These are phyloP conservation scores for Colaptes auratus DNA, from an alignment of 2,113 vertebrate genomes.

Conservation along the genomic window DNA sequence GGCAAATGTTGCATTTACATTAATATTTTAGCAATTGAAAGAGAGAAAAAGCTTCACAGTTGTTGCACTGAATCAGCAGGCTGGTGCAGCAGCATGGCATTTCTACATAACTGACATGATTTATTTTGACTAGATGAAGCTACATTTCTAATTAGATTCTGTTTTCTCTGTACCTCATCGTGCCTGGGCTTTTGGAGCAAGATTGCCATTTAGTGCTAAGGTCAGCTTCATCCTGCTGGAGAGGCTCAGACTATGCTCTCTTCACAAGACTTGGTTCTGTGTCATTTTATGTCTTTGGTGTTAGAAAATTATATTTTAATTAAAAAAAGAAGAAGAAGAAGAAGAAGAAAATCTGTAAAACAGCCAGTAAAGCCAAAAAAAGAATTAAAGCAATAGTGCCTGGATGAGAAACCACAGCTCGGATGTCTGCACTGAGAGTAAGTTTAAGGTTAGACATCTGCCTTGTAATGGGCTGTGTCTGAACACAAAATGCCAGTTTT, in stretches of 20 bases:
- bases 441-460: conserved; percentile 30
- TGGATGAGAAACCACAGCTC: background rate
- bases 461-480: background rate
- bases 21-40: conserved; percentile 29
- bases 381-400: background rate
- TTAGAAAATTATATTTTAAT: background rate
- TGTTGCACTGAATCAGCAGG: background rate
- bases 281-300: background rate
- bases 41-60: background rate
- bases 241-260: background rate
- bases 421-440: background rate
- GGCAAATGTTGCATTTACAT: background rate
- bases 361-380: background rate
- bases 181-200: background rate
- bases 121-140: background rate
- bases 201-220: background rate
- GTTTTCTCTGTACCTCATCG: fast-evolving
- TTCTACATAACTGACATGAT: background rate
- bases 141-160: background rate
- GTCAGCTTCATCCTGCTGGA: background rate
- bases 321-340: background rate
- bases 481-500: conserved; percentile 27
- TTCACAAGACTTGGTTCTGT: background rate
- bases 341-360: background rate
- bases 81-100: background rate